These are phyloP conservation scores for Henicopernis longicauda DNA, from an alignment of 2,113 vertebrate species.

Conservation along the genomic window DNA sequence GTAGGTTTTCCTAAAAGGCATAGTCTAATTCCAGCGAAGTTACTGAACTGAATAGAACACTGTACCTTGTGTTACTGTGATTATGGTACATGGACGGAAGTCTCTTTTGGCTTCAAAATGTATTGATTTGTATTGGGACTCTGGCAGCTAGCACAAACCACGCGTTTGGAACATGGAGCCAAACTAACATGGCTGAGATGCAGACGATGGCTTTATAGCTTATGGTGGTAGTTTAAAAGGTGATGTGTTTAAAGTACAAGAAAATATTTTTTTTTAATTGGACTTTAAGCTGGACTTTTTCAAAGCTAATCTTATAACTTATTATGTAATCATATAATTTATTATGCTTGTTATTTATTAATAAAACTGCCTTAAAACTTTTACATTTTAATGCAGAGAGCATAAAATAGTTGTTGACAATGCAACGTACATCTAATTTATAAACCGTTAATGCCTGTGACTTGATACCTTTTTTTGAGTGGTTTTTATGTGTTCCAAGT, in stretches of 20 bases:
- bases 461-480: constrained; percentile 15
- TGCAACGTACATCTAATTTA: background rate
- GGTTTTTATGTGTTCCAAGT: constrained; percentile 19
- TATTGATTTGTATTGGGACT: background rate
- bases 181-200: background rate
- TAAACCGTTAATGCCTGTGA: background rate
- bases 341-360: background rate
- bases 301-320: background rate
- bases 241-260: background rate
- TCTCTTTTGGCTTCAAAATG: background rate
- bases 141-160: background rate
- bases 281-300: background rate
- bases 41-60: background rate
- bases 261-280: background rate
- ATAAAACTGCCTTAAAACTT: background rate
- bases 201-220: background rate
- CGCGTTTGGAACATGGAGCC: background rate
- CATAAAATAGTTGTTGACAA: background rate
- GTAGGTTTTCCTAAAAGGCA: background rate
- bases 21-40: background rate
- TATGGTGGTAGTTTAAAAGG: background rate
- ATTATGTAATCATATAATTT: background rate
- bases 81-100: background rate
- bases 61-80: background rate
- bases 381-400: background rate